These are phyloP conservation scores for Mastacembelus armatus DNA, from an alignment of 2,797 vertebrate species.

Conservation along the genomic window DNA sequence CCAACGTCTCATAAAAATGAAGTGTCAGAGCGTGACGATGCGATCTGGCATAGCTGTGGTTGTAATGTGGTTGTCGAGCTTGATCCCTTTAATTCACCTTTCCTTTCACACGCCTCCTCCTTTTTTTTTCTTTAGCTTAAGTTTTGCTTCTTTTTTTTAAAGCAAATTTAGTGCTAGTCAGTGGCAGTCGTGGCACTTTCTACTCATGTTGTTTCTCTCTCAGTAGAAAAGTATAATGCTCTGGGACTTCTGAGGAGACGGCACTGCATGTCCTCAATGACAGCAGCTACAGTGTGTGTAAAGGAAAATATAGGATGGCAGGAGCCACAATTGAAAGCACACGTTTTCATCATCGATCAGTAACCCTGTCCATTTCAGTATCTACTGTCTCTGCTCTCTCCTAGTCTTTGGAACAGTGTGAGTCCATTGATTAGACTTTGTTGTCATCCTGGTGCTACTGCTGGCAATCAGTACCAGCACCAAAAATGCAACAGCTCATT, in stretches of 20 bases:
- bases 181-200: neutral
- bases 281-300: constrained; percentile 10
- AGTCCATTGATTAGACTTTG: constrained; percentile 74
- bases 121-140: neutral
- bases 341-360: constrained; percentile 67
- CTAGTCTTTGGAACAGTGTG: constrained; percentile 67
- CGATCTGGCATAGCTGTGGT: constrained; percentile 69
- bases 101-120: constrained; percentile 25
- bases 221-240: constrained; percentile 4
- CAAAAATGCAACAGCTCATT: constrained; percentile 60
- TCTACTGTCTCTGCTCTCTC: constrained; percentile 50
- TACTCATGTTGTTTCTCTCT: constrained; percentile 16
- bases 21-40: constrained; percentile 60
- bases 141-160: neutral
- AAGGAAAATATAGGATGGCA: constrained; percentile 37
- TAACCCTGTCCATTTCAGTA: constrained; percentile 44
- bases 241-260: constrained; percentile 16
- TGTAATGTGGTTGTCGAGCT: constrained; percentile 54
- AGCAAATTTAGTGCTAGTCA: constrained; percentile 8
- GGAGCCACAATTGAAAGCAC: constrained; percentile 36
- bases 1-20: constrained; percentile 63
- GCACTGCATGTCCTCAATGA: neutral
- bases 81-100: constrained; percentile 28
- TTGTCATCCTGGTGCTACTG: constrained; percentile 53
- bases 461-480: constrained; percentile 38